A percentile compares a stretch with the other conserved stretches of the same genome.
These are phyloP conservation scores for Nixonia krombeini DNA, from an alignment of 1,140 invertebrate species.

Conservation along the genomic window DNA sequence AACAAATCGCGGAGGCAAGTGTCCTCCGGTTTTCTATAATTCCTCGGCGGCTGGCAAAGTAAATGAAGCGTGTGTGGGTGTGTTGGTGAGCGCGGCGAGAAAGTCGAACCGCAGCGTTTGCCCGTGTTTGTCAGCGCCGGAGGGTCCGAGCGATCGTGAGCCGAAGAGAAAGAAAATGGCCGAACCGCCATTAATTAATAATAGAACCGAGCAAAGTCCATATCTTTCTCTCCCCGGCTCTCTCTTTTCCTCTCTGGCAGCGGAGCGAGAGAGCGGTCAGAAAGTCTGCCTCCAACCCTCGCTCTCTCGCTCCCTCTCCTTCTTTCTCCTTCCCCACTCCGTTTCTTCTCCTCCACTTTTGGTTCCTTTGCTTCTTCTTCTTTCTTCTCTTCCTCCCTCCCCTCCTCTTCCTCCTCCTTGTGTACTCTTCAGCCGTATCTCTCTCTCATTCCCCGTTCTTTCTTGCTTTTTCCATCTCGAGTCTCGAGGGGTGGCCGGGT, in stretches of 20 bases:
- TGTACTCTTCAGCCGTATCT: too few relatives aligned
- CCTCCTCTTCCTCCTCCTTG: slow-evolving; percentile 45
- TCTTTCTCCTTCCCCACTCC: slow-evolving; percentile 20
- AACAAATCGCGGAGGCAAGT: too few relatives aligned
- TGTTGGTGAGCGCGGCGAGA: slow-evolving; percentile 10
- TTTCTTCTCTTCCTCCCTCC: too few relatives aligned
- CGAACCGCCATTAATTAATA: slow-evolving; percentile 60
- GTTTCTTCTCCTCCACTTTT: too few relatives aligned
- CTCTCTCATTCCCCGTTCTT: slow-evolving; percentile 19
- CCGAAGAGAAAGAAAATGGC: slow-evolving; percentile 54
- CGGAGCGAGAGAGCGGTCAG: too few relatives aligned
- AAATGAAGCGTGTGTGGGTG: slow-evolving; percentile 14
- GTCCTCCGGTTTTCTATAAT: background rate
- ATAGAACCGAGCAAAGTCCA: slow-evolving; percentile 51
- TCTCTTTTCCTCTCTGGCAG: too few relatives aligned
- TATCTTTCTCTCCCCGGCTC: slow-evolving; percentile 31
- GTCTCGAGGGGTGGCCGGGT: slow-evolving; percentile 48
- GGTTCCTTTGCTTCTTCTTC: slow-evolving; percentile 45
- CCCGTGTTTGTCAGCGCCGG: slow-evolving; percentile 18
- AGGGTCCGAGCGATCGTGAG: slow-evolving; percentile 32
- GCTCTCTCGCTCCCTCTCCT: slow-evolving; percentile 38
- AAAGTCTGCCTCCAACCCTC: slow-evolving; percentile 6
- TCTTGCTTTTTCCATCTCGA: slow-evolving; percentile 35
- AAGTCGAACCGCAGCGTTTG: slow-evolving; percentile 37
- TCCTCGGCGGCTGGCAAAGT: slow-evolving; percentile 1